phyloP scores from a whole-genome alignment of 2,113 vertebrate genomes.

The Scomber colias region DNA sequence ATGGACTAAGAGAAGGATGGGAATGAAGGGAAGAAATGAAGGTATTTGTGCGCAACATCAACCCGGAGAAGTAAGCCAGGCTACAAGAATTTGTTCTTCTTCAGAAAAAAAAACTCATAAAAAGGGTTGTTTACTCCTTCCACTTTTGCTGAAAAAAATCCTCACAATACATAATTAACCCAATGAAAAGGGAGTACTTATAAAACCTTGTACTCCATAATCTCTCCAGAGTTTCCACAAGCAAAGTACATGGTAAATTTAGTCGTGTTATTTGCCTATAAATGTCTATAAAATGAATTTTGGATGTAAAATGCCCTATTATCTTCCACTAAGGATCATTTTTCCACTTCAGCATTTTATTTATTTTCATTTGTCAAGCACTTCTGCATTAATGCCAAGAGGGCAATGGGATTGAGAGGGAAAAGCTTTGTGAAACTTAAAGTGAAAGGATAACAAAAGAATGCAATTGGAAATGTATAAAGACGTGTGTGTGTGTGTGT shows the following conservation, averaged over 20 bases:
- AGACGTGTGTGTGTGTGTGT: conserved; percentile 1
- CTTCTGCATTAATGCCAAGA: conserved; percentile 4
- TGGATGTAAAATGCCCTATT: conserved; percentile 34
- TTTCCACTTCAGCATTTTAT: conserved; percentile 25
- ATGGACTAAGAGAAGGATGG: conserved; percentile 19
- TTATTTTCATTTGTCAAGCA: conserved; percentile 36
- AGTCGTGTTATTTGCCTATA: conserved; percentile 43
- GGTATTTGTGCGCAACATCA: conserved; percentile 33
- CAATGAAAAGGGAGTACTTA: conserved; percentile 14
- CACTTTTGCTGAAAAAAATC: neutral
- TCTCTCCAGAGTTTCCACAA: conserved; percentile 43
- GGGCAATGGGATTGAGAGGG: neutral
- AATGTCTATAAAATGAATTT: conserved; percentile 28
- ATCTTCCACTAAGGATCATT: conserved; percentile 21
- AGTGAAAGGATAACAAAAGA: neutral
- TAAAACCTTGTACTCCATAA: conserved; percentile 31
- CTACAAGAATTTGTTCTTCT: conserved; percentile 9
- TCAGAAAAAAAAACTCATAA: neutral
- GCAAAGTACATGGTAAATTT: conserved; percentile 28
- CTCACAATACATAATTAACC: conserved; percentile 18
- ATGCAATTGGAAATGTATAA: conserved; percentile 27
- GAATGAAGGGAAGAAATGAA: conserved; percentile 13
- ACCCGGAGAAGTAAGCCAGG: conserved; percentile 16
- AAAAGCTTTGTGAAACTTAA: neutral
- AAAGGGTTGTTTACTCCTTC: conserved; percentile 18